Evolutionary conservation across 2,113 vertebrate species (phyloP), one percentile per base, ranked within the genome.

Genomic region (Macquaria ambigua): DNA sequence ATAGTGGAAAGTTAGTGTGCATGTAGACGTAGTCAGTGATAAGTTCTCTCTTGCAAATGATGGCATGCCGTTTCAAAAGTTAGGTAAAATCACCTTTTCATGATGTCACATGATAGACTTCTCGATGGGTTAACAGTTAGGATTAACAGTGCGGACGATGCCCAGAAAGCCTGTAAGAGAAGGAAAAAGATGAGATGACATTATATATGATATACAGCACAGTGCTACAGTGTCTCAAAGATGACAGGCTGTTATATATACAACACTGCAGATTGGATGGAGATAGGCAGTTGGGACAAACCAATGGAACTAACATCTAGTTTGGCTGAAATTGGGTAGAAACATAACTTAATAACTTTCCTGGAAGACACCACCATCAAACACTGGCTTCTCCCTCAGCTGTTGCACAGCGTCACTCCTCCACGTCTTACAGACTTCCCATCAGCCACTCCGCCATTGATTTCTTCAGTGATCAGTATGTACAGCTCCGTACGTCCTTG

Each of bases 391-490:
- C 50, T 64, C 56, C 48, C 50, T 76, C 64, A 18, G 46, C 46
- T 80, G 68, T 28, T 56, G 46, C 20, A 20, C 53, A 39, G 56
- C 56, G 0, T 59, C 76, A 80, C 59, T 28, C 48, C 64, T 70
- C 48, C 41, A 18, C 14, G 8, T 25, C 31, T 9, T 2, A 48
- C 39, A 62, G 14, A 15, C 43, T 79, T 66, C 70, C 74, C 70
- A 71, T 48, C 52, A 79, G 68, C 81, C 79, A 1, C 16, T 82
- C 71, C 72, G 55, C 18, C 23, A 85, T 37, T n/a, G 85, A 87
- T 83, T 1, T 46, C 46, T 50, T 39, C 46, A 9, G 46, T 41
- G 66, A 85, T 83, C 41, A 76, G 11, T 68, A 61, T 75, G 78
- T 69, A 48, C 73, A 4, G 69, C 79, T 5, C 71, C 1, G 15